phyloP scores from a whole-genome alignment of 2,797 vertebrate species.

The Cheirogaleus major region DNA sequence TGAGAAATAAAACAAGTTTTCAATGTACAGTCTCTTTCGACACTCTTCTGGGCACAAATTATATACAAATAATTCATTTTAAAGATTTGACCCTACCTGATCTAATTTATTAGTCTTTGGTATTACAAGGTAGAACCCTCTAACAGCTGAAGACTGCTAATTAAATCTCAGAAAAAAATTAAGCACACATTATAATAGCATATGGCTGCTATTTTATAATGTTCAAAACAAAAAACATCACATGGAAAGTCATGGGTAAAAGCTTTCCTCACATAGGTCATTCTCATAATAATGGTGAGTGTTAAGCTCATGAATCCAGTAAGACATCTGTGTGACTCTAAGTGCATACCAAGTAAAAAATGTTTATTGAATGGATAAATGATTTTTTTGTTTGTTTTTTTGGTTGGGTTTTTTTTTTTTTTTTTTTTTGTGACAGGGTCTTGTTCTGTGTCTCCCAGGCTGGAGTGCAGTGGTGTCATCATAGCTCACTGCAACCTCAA shows the following conservation, averaged over 20 bases:
- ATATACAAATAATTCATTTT: neutral
- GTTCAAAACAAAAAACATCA: neutral
- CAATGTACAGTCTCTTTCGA: neutral
- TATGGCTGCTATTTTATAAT: neutral
- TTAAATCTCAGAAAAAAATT: neutral
- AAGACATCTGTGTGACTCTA: conserved; percentile 24
- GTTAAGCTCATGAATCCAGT: neutral
- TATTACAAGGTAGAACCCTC: neutral
- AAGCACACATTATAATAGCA: neutral
- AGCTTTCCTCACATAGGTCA: neutral
- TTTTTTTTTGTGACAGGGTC: no score
- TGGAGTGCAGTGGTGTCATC: no score
- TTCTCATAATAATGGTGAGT: neutral
- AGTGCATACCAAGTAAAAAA: conserved; percentile 8
- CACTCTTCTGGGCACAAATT: neutral
- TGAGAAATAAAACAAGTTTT: conserved; percentile 27
- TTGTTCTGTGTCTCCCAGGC: no score
- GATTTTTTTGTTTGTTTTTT: neutral
- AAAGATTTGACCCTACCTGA: neutral
- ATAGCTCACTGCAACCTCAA: no score
- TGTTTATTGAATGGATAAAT: neutral
- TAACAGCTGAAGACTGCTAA: neutral
- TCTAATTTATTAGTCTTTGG: neutral
- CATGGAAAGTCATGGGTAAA: neutral
- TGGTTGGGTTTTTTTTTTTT: no score